phyloP scores from a whole-genome alignment of 2,888 invertebrate genomes.

The Diaphora mendica region DNA sequence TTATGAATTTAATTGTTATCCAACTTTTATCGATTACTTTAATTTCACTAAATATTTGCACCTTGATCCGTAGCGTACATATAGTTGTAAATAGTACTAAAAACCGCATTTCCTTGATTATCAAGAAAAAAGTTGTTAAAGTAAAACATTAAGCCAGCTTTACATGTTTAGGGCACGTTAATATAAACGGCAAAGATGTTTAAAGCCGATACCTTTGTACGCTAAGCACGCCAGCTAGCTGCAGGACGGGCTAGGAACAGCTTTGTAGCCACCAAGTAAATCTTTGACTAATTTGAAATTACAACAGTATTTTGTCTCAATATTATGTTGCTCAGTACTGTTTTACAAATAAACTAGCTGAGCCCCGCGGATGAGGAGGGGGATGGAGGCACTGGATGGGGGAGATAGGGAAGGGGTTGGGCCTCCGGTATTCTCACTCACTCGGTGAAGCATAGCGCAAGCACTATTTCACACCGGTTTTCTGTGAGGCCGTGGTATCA shows the following conservation, averaged over 20 bases:
- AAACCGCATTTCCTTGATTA: neutral
- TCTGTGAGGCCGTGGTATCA: no score
- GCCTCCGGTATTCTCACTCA: no score
- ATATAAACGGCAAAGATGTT: slow-evolving; percentile 10
- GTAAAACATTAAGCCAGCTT: neutral
- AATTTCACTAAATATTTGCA: neutral
- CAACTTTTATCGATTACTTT: neutral
- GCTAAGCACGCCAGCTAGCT: neutral
- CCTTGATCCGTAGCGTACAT: neutral
- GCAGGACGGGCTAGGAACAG: neutral
- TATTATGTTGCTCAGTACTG: neutral
- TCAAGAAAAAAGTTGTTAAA: neutral
- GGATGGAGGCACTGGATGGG: no score
- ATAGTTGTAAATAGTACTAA: neutral
- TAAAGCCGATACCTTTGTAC: slow-evolving; percentile 12
- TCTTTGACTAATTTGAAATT: neutral
- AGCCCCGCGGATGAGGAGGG: no score
- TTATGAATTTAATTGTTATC: no score
- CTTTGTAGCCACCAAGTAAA: neutral
- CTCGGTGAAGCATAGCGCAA: no score
- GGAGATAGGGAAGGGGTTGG: no score
- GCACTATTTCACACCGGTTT: no score
- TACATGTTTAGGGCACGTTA: slow-evolving; percentile 8
- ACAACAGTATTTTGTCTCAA: neutral
- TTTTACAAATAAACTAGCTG: no score